These are phyloP conservation scores for Mormyrus hasselquistii DNA, from an alignment of 2,797 vertebrate genomes.

Conservation along the genomic window DNA sequence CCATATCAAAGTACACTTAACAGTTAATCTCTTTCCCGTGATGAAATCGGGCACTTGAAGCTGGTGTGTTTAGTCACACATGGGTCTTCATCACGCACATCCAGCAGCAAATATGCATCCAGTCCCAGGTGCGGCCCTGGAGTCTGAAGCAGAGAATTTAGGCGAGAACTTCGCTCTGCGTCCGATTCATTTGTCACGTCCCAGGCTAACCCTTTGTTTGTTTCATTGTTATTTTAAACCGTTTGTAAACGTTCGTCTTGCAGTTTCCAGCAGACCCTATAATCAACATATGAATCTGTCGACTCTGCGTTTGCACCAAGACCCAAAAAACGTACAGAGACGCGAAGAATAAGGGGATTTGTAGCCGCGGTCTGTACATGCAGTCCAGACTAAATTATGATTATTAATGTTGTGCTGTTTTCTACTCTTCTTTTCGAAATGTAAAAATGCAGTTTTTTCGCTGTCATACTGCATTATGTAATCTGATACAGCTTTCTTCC, in stretches of 20 bases:
- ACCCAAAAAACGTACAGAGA: neutral
- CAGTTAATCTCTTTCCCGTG: neutral
- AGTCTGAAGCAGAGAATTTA: neutral
- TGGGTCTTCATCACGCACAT: neutral
- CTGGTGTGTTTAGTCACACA: constrained; percentile 8
- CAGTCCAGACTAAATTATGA: neutral
- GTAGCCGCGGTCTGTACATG: neutral
- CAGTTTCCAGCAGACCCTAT: neutral
- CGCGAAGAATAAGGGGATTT: neutral
- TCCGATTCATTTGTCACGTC: neutral
- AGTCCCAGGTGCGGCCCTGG: neutral
- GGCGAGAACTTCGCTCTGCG: neutral
- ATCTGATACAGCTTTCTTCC: constrained; percentile 40
- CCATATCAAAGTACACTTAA: constrained; percentile 3
- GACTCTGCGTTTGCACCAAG: neutral
- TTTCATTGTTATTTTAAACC: neutral
- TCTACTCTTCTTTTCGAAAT: neutral
- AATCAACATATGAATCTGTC: neutral
- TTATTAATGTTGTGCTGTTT: neutral
- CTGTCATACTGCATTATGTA: constrained; percentile 40
- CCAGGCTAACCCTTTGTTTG: neutral
- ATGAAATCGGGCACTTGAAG: constrained; percentile 7
- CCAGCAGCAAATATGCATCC: neutral
- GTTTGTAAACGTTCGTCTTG: neutral
- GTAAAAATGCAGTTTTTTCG: neutral